Base-by-base conservation (phyloP, 35 echinoderm and acorn worm genomes). In the Patiria miniata region DNA sequence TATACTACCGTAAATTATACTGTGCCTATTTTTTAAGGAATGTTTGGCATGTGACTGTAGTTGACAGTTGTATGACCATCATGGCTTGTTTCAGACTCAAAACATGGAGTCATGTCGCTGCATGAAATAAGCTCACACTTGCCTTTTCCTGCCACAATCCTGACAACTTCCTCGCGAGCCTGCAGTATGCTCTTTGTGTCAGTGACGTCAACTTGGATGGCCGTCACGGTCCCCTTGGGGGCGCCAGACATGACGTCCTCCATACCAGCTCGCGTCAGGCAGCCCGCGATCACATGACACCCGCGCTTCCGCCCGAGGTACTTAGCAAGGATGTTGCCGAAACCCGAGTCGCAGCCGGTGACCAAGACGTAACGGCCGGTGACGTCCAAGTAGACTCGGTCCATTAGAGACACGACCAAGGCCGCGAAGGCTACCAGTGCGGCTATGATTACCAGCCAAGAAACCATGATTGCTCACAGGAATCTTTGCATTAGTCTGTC, bases 261-360 rank as follows among this genome's bases (percentile, higher is more conserved):
- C 3, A 26, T 36, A 16, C 83, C 93, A 9, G 52, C 53, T 40
- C 50, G 17, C 14, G 87, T 90, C 65, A 84, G 82, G 39, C 92
- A 94, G 4, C 59, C 61, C 12, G 93, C 93, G 39, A 95, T 86
- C 7, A 95, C 93, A 36, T 91, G 88, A 55, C 91, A 81, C 1
- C 65, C 85, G 14, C 93, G 61, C 60, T 91, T 90, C 76, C 37
- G 52, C 30, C 83, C 88, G 23, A 95, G 56, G 37, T 86, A 52
- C 44, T 78, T 90, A 40, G 93, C 88, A 36, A 95, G 18, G 23
- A 42, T 18, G 37, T 96, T 92, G 28, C 94, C 94, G 83, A 96
- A 96, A 2, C 94, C 94, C 40, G 81, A 69, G 51, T 96, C 94
- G 51, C 94, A 96, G n/a, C 94, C 94, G 9, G 94, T 96, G 15